Base-by-base conservation (phyloP, 1,140 invertebrate genomes). In the Homalodisca vitripennis region DNA sequence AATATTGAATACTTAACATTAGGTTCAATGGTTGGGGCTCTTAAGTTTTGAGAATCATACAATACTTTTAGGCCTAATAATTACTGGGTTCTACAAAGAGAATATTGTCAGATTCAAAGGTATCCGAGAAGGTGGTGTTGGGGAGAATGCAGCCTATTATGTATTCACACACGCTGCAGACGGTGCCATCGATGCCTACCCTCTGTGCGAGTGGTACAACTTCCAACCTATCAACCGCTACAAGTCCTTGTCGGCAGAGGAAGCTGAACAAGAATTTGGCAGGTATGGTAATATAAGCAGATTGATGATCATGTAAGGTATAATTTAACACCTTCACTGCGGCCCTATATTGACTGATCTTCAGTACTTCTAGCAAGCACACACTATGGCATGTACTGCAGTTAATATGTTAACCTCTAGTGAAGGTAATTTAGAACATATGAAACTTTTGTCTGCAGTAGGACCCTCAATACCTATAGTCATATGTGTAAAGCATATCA, bases 241-340 rank as follows among this genome's bases (percentile, higher is more conserved):
- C 75, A 98, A 98, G 80, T 87, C 94, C 1, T 81, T 99, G 0
- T 95, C 92, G 62, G 93, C 93, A 0, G 97, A 98, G 82, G 97
- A 98, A 81, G 97, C 97, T 0, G 97, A 99, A 80, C 90, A 97
- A 76, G 94, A 98, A 79, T 98, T 97, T 79, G 93, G 88, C 75
- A 89, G 82, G 86, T 87, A 78, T n/a, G n/a, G n/a, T n/a, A 75
- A 22, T 41, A 20, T 57, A 55, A 10, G 3, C 6, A 41, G 34
- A 41, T 41, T 17, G 34, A 41, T 41, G 17, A 41, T 41, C 6
- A 6, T 41, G 6, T 41, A 41, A 27, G n/a, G 32, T 29, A 41
- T 41, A 41, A 41, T 41, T 41, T 41, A 41, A 41, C 17, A 41
- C 6, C 6, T 41, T 6, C 17, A 41, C n/a, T n/a, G n/a, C n/a